These are phyloP conservation scores for Pedetes capensis DNA, from an alignment of 2,113 vertebrate species.

Conservation along the genomic window DNA sequence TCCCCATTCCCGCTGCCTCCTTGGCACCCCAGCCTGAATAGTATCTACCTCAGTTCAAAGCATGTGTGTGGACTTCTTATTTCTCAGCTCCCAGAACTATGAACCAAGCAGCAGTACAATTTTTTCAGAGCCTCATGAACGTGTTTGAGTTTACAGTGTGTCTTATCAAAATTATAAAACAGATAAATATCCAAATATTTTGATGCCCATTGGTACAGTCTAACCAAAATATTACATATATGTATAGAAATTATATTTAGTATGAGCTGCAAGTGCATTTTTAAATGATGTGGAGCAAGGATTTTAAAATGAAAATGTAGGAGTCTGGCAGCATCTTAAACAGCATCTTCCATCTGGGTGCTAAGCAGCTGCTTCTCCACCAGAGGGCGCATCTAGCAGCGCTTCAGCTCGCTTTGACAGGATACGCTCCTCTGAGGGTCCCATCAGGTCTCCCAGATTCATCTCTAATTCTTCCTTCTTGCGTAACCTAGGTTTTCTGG, in stretches of 20 bases:
- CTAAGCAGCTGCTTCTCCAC: constrained; percentile 1
- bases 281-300: neutral
- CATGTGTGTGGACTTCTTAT: neutral
- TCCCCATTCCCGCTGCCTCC: neutral
- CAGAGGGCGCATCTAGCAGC: constrained; percentile 61
- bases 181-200: neutral
- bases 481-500: neutral
- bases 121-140: neutral
- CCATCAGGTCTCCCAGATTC: neutral
- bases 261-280: neutral
- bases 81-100: neutral
- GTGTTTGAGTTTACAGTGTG: neutral
- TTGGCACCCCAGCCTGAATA: neutral
- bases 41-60: neutral
- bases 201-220: neutral
- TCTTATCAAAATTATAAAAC: neutral
- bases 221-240: neutral
- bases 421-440: neutral
- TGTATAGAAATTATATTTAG: neutral
- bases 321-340: neutral
- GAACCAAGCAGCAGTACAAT: neutral
- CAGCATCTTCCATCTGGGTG: neutral
- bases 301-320: neutral
- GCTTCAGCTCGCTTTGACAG: neutral
- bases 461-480: neutral